phyloP scores from a whole-genome alignment of 2,797 vertebrate species.

The Tamandua tetradactyla region DNA sequence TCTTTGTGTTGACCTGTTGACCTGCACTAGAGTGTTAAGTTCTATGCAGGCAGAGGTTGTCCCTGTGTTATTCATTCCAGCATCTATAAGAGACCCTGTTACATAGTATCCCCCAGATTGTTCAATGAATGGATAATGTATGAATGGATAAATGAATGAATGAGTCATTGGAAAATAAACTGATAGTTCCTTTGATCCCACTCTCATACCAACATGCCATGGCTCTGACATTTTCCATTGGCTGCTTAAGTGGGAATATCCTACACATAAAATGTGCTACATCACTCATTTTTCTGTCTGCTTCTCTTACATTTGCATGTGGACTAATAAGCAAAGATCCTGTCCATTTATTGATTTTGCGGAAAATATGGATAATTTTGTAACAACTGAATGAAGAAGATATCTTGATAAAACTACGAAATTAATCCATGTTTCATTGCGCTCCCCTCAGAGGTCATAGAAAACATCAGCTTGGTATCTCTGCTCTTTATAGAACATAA shows the following conservation, averaged over 20 bases:
- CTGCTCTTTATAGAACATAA: background rate
- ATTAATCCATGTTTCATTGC: background rate
- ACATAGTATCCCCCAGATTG: background rate
- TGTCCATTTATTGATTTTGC: slow-evolving; percentile 15
- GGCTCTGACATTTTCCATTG: background rate
- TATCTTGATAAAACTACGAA: background rate
- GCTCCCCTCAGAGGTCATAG: background rate
- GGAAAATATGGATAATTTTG: background rate
- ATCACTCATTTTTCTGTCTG: background rate
- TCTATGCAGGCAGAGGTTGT: background rate
- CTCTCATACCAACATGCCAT: background rate
- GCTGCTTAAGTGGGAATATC: background rate
- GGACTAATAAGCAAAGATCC: background rate
- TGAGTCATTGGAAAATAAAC: background rate
- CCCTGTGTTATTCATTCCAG: background rate
- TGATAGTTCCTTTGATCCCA: background rate
- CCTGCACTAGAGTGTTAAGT: background rate
- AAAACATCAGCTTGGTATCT: background rate
- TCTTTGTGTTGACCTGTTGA: background rate
- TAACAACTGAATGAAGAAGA: background rate
- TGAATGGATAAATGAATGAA: background rate
- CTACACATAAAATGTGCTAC: background rate
- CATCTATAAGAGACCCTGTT: background rate
- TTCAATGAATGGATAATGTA: background rate
- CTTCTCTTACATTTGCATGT: background rate